Percentiles rank a stretch among this genome's conserved stretches.
Conservation (phyloP, 2,888 invertebrate genomes). For the Cantharis rustica region DNA sequence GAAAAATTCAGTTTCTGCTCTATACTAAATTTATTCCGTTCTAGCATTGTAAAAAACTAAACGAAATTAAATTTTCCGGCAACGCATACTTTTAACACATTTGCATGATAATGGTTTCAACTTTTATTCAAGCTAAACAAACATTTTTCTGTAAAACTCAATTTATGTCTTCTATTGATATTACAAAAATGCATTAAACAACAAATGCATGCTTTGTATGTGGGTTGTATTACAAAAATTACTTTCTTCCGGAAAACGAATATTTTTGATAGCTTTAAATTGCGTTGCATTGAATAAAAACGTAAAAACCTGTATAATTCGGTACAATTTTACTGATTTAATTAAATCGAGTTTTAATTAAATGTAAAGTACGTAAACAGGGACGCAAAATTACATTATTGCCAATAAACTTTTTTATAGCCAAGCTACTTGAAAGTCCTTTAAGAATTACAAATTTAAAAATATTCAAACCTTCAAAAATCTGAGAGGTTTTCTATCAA, state of each 20-base stretch:
- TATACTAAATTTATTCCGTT: not conserved
- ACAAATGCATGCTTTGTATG: not conserved
- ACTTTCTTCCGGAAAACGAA: not conserved
- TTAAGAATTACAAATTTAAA: not conserved
- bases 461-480: not conserved
- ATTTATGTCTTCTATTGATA: conserved; percentile 5
- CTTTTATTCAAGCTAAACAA: conserved; percentile 23
- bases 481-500: not conserved
- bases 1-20: not conserved
- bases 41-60: conserved; percentile 14
- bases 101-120: conserved; percentile 27
- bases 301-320: not conserved
- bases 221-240: not conserved
- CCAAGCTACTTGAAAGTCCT: not conserved
- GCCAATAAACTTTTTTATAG: not conserved
- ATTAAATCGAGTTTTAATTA: not conserved
- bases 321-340: not conserved
- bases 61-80: conserved; percentile 21
- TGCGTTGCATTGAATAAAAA: not conserved
- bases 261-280: not conserved
- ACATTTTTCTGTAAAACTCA: conserved; percentile 26
- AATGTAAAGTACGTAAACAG: not conserved
- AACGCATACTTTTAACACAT: conserved; percentile 21
- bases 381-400: not conserved
- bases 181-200: not conserved